Evolutionary conservation across 2,113 vertebrate species (phyloP).

Genomic region (Malurus cyaneus): DNA sequence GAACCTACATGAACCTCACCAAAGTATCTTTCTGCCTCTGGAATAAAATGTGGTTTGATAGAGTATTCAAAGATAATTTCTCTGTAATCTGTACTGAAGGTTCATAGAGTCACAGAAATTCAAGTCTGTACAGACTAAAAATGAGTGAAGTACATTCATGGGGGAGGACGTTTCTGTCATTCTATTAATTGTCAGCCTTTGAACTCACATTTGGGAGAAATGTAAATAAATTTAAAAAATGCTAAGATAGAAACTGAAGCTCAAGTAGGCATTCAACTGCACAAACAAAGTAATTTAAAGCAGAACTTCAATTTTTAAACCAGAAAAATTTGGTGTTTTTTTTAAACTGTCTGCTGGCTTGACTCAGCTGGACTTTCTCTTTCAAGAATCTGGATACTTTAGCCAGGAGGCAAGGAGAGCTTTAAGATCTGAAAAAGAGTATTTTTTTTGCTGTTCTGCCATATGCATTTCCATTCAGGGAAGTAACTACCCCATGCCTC

Average conservation of each 20-base stretch:
- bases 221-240: background rate
- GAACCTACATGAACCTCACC: background rate
- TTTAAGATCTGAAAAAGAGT: background rate
- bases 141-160: background rate
- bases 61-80: background rate
- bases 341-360: background rate
- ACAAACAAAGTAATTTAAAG: background rate
- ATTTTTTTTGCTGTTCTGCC: background rate
- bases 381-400: background rate
- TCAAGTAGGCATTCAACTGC: background rate
- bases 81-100: background rate
- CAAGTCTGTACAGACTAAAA: background rate
- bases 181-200: background rate
- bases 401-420: background rate
- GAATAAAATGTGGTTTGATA: background rate
- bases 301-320: background rate
- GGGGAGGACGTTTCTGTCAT: background rate
- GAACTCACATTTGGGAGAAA: background rate
- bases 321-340: fast-evolving
- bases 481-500: background rate
- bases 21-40: background rate
- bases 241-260: background rate
- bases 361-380: background rate
- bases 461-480: background rate
- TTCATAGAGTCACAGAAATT: background rate